Evolutionary conservation across 2,888 invertebrate genomes (phyloP).

Genomic region (Ophion costatus): DNA sequence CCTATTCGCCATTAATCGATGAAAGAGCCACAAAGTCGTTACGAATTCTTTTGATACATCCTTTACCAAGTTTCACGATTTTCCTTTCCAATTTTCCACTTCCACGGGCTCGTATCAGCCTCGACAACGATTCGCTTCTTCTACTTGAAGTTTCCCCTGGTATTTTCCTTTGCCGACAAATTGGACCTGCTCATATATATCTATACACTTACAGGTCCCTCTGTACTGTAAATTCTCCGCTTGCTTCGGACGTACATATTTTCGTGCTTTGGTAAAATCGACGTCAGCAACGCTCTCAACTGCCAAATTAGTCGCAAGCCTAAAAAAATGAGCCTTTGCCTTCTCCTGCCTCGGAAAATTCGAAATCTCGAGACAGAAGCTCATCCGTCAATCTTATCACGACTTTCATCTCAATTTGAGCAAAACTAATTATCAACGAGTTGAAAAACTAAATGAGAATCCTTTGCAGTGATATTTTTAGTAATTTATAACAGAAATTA

Average conservation of each 20-base stretch:
- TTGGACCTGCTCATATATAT: slow-evolving; percentile 71
- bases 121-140: slow-evolving; percentile 47
- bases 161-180: slow-evolving; percentile 79
- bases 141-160: slow-evolving; percentile 69
- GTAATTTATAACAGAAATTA: too few relatives aligned
- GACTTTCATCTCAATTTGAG: neutral
- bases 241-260: slow-evolving; percentile 5
- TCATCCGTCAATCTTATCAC: neutral
- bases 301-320: slow-evolving; percentile 9
- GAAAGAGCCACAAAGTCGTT: slow-evolving; percentile 16
- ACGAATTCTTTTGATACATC: slow-evolving; percentile 19
- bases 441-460: too few relatives aligned
- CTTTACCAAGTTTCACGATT: slow-evolving; percentile 54
- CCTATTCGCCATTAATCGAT: slow-evolving; percentile 14
- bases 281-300: slow-evolving; percentile 14
- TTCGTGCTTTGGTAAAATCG: slow-evolving; percentile 23
- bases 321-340: neutral
- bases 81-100: slow-evolving; percentile 71
- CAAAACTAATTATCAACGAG: too few relatives aligned
- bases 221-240: neutral
- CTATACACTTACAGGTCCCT: slow-evolving; percentile 63
- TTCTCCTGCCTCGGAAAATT: neutral
- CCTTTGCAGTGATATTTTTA: too few relatives aligned
- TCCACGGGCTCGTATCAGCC: slow-evolving; percentile 57
- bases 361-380: neutral